Evolutionary conservation across 2,797 vertebrate genomes (phyloP).

Genomic region (Cygnus olor): DNA sequence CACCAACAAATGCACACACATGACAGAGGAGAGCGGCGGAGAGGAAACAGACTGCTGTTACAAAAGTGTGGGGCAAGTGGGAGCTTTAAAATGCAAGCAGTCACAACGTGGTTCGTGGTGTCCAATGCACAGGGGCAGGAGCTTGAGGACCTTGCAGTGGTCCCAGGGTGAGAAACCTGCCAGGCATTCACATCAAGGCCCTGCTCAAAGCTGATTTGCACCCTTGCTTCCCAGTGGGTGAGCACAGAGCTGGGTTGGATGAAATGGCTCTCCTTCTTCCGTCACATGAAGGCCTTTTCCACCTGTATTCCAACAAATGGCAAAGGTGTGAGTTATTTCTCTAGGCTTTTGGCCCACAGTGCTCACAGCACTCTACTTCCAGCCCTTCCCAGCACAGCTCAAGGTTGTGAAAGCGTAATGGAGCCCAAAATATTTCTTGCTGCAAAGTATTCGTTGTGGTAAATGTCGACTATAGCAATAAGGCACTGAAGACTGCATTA

Average conservation of each 20-base stretch:
- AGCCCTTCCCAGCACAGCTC: conserved; percentile 39
- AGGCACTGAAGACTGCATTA: conserved; percentile 54
- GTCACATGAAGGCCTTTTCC: not conserved
- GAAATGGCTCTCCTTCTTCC: not conserved
- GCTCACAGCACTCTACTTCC: not conserved
- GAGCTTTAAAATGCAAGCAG: not conserved
- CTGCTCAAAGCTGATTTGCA: not conserved
- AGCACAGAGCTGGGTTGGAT: not conserved
- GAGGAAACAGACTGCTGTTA: not conserved
- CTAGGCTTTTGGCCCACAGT: not conserved
- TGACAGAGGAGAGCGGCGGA: not conserved
- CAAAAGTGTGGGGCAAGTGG: not conserved
- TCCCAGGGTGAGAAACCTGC: not conserved
- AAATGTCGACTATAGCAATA: conserved; percentile 60
- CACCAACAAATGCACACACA: fast-evolving
- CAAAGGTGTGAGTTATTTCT: not conserved
- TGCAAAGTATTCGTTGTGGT: conserved; percentile 56
- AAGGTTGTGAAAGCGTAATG: conserved; percentile 63
- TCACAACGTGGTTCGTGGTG: fast-evolving
- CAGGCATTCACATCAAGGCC: not conserved
- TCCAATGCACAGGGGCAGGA: not conserved
- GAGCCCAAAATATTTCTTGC: conserved; percentile 64
- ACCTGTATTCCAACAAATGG: not conserved
- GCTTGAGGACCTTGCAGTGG: not conserved
- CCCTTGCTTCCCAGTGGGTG: not conserved